Evolutionary conservation across 2,113 vertebrate species (phyloP).

Genomic region (Pyxicephalus adspersus): DNA sequence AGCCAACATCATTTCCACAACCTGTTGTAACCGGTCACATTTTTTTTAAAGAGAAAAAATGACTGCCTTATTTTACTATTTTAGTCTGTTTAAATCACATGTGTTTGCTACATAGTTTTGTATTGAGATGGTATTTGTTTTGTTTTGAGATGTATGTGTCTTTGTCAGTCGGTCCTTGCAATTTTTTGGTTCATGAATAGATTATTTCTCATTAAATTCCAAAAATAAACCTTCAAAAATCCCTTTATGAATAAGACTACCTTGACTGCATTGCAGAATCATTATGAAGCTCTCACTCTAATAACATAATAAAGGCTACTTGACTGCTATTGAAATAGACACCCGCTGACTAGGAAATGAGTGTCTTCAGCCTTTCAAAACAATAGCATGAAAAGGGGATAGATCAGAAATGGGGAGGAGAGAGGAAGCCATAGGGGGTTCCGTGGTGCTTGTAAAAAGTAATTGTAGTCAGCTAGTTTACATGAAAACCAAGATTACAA

Average conservation of each 20-base stretch:
- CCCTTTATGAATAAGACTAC: neutral
- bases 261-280: neutral
- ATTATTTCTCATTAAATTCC: neutral
- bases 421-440: slow-evolving; percentile 14
- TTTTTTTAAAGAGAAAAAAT: too few species aligned
- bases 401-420: slow-evolving; percentile 16
- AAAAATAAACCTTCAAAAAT: neutral
- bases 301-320: slow-evolving; percentile 11
- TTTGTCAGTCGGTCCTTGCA: neutral
- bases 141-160: neutral
- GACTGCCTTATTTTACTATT: too few species aligned
- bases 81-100: too few species aligned
- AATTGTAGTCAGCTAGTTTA: slow-evolving; percentile 16
- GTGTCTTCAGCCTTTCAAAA: slow-evolving; percentile 25
- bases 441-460: neutral
- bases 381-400: slow-evolving; percentile 28
- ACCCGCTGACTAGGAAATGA: slow-evolving; percentile 43
- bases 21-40: too few species aligned
- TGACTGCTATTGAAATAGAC: slow-evolving; percentile 9
- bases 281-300: neutral
- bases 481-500: slow-evolving; percentile 18
- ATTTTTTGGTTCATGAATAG: neutral
- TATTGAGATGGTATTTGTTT: too few species aligned
- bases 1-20: too few species aligned
- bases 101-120: too few species aligned